Conservation (phyloP, 2,888 invertebrate species). For the Cyrtodaria siliqua region DNA sequence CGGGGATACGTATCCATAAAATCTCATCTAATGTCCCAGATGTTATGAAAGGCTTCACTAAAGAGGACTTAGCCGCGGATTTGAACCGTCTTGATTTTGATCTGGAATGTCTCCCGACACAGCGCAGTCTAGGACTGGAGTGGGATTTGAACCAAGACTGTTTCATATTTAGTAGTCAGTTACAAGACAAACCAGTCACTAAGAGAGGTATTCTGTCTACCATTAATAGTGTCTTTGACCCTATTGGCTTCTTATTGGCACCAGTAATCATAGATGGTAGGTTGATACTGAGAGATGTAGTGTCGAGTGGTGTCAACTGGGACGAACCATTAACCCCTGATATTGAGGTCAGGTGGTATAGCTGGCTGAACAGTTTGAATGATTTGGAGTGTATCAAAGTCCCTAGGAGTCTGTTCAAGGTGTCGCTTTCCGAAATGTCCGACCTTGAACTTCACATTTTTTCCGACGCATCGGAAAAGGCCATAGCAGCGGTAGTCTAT, state of each 20-base stretch:
- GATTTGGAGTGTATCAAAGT: too few species aligned
- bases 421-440: too few species aligned
- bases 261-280: slow-evolving; percentile 57
- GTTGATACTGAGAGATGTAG: slow-evolving; percentile 41
- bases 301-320: slow-evolving; percentile 37
- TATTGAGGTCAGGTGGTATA: too few species aligned
- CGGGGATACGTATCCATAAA: slow-evolving; percentile 53
- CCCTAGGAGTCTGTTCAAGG: too few species aligned
- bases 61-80: slow-evolving; percentile 47
- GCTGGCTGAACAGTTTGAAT: too few species aligned
- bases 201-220: slow-evolving; percentile 50
- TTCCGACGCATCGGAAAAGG: too few species aligned
- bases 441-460: too few species aligned
- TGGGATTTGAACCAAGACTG: slow-evolving; percentile 51
- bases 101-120: slow-evolving; percentile 25
- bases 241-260: slow-evolving; percentile 49
- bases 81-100: slow-evolving; percentile 32
- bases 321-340: slow-evolving; percentile 47
- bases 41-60: slow-evolving; percentile 49
- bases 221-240: slow-evolving; percentile 58
- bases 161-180: slow-evolving; percentile 36
- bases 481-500: too few species aligned
- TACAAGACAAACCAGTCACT: slow-evolving; percentile 31
- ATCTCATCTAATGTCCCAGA: slow-evolving; percentile 52
- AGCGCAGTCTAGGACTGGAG: slow-evolving; percentile 43